Evolutionary conservation across 2,113 vertebrate genomes (phyloP), one percentile per base, ranked within the genome.

Genomic region (Istiophorus platypterus): DNA sequence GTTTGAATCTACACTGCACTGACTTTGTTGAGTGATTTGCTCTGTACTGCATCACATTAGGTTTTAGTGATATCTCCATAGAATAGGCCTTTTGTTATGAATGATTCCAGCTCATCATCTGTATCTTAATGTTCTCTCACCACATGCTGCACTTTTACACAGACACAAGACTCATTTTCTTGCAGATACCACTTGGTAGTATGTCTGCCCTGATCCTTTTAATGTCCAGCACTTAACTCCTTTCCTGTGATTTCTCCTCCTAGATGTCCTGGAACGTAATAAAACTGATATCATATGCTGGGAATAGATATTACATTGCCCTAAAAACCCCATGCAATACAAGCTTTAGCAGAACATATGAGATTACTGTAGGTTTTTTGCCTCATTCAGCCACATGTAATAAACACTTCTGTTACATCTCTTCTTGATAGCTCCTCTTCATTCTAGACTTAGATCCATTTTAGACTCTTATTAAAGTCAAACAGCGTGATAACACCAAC

Each of bases 111-210:
- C 26, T 51, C 42, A 27, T 49, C n/a, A 8, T 58, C 8, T 14
- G 11, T 29, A n/a, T 31, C 12, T 31, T 8, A 54, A 39, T 26
- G 37, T 3, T 34, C 47, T 72, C 22, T 26, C 34, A 47, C 59
- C 37, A 13, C 37, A 45, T 37, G 37, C 49, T 37, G 68, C 37
- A 22, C 34, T 42, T 2, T 70, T 22, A 78, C 75, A 69, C 31
- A 52, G 31, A 75, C 9, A 54, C 34, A 64, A 20, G 31, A 1
- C 9, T 24, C n/a, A 10, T 42, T 62, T 49, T 29, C 4, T 34
- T 34, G 56, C 47, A 34, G 27, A 24, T 10, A 69, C 31, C 65
- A 29, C 26, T 42, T 14, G 17, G 9, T 66, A 11, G 14, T 42
- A 18, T 27, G 20, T 20, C 20, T 3, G 8, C 17, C 26, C 22